Evolutionary conservation across 1,140 invertebrate genomes (phyloP).

Genomic region (Cotesia chilonis): DNA sequence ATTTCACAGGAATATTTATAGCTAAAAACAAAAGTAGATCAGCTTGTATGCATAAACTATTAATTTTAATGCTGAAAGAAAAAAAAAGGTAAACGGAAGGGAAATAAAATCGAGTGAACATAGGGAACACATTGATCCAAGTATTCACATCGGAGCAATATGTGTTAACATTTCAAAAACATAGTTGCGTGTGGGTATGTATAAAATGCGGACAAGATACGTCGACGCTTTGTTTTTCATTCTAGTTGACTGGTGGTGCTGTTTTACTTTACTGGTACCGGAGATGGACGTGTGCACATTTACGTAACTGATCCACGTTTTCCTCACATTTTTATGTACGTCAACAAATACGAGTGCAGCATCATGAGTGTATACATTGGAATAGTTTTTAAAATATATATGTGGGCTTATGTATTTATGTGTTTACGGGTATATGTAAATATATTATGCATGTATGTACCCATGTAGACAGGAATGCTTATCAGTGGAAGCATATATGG

Average conservation of each 20-base stretch:
- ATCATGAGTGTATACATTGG: too few species aligned
- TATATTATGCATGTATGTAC: neutral
- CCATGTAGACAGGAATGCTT: neutral
- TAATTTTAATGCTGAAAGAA: too few species aligned
- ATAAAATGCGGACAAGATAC: slow-evolving; percentile 32
- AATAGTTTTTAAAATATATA: too few species aligned
- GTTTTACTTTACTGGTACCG: neutral
- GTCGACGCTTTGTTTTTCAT: slow-evolving; percentile 16
- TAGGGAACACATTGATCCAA: neutral
- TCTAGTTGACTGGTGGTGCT: slow-evolving; percentile 1
- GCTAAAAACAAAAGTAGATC: too few species aligned
- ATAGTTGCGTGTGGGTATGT: neutral
- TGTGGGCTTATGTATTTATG: neutral
- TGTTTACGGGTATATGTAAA: too few species aligned
- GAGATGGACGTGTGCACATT: slow-evolving; percentile 22
- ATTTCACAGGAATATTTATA: too few species aligned
- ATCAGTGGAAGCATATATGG: slow-evolving; percentile 7
- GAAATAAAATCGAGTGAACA: neutral
- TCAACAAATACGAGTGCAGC: neutral
- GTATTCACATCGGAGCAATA: neutral
- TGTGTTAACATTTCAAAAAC: neutral
- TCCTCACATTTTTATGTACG: neutral
- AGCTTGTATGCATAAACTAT: too few species aligned
- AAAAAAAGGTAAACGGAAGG: neutral
- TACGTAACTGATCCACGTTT: slow-evolving; percentile 8